phyloP scores from a whole-genome alignment of 2,113 vertebrate species.

The Conger conger region DNA sequence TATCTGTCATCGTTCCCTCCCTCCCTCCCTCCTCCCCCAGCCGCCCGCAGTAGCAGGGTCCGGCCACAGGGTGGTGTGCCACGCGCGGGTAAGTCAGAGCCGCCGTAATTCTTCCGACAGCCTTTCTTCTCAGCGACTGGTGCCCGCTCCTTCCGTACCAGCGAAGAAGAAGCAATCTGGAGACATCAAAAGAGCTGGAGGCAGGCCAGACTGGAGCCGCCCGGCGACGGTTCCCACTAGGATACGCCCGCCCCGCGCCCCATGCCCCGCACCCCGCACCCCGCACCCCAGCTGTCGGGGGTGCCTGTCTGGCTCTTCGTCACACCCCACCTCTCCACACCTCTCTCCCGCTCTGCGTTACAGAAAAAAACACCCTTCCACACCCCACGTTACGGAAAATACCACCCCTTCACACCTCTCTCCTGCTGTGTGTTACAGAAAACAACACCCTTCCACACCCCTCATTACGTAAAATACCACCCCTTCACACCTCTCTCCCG shows the following conservation, averaged over 20 bases:
- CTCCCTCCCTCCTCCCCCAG: neutral
- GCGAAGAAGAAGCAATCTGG: conserved; percentile 65
- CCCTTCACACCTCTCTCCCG: too few species aligned
- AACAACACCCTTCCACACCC: too few species aligned
- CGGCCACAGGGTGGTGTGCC: conserved; percentile 90
- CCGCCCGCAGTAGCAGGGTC: conserved; percentile 76
- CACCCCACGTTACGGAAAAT: too few species aligned
- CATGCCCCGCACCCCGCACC: too few species aligned
- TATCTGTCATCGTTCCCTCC: conserved; percentile 31
- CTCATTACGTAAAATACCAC: too few species aligned
- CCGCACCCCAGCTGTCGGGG: conserved; percentile 30
- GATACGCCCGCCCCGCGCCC: conserved; percentile 40
- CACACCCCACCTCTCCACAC: too few species aligned
- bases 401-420: too few species aligned
- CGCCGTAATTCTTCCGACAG: conserved; percentile 67
- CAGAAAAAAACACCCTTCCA: too few species aligned
- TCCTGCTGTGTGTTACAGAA: too few species aligned
- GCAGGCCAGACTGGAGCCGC: conserved; percentile 51
- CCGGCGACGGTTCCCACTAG: conserved; percentile 43
- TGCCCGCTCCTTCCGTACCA: conserved; percentile 66
- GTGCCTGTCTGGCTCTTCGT: neutral
- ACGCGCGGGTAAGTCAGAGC: conserved; percentile 75
- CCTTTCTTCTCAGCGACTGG: conserved; percentile 60
- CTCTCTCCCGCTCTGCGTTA: too few species aligned
- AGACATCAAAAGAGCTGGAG: conserved; percentile 68